Conservation (phyloP, 2,888 invertebrate species). For the Suillia variegata region DNA sequence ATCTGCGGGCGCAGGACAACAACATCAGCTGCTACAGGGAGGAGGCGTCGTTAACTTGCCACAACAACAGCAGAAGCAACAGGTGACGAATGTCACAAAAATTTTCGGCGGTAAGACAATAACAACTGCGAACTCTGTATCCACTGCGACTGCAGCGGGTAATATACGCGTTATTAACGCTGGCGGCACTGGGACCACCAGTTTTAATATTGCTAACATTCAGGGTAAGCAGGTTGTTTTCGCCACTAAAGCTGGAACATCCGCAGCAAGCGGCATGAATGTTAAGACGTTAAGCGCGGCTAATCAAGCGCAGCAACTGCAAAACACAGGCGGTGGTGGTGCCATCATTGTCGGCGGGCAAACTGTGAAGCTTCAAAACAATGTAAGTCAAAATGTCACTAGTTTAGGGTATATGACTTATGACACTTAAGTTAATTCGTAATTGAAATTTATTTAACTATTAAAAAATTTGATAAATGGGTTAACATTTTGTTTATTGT, state of each 20-base stretch:
- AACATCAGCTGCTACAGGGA: conserved; percentile 21
- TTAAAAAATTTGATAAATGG: too few species aligned
- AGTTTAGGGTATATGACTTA: too few species aligned
- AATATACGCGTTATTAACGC: conserved; percentile 64
- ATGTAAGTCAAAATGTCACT: conserved; percentile 39
- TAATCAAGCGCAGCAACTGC: conserved; percentile 58
- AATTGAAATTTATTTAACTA: too few species aligned
- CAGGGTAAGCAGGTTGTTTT: conserved; percentile 66
- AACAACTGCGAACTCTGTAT: conserved; percentile 38
- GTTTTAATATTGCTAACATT: conserved; percentile 63
- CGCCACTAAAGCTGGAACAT: conserved; percentile 60
- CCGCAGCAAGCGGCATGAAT: conserved; percentile 61
- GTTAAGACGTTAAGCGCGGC: conserved; percentile 63
- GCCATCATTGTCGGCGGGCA: conserved; percentile 59
- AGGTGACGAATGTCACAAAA: conserved; percentile 62
- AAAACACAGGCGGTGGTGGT: conserved; percentile 54
- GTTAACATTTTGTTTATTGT: too few species aligned
- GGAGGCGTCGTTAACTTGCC: neutral
- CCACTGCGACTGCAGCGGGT: conserved; percentile 18
- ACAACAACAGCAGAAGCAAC: conserved; percentile 47
- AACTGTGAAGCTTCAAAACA: conserved; percentile 57
- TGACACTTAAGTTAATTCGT: neutral
- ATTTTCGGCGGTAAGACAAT: conserved; percentile 59
- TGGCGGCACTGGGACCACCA: conserved; percentile 36
- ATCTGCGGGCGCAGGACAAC: conserved; percentile 21